Evolutionary conservation across 2,113 vertebrate genomes (phyloP).

Genomic region (Engystomops pustulosus): DNA sequence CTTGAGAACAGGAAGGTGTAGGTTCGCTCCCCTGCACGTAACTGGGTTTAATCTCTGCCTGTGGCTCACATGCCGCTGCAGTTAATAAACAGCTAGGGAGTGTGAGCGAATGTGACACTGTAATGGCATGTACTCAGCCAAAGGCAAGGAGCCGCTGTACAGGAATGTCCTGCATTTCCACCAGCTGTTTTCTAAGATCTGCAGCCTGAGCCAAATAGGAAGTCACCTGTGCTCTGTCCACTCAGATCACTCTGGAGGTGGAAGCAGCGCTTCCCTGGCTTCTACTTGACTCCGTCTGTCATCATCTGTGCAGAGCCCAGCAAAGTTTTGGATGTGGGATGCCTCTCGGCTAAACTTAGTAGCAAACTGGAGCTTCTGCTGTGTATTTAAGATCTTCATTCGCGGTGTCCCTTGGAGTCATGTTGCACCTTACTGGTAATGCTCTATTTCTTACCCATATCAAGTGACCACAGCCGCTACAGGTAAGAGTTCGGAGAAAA

Average conservation of each 20-base stretch:
- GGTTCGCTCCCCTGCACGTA: slow-evolving; percentile 1
- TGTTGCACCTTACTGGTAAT: slow-evolving; percentile 46
- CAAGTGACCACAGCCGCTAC: background rate
- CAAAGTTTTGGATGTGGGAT: slow-evolving; percentile 38
- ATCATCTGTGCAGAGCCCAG: slow-evolving; percentile 9
- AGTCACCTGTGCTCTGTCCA: slow-evolving; percentile 40
- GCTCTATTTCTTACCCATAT: slow-evolving; percentile 33
- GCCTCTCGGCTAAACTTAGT: slow-evolving; percentile 54
- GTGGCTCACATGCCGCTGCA: slow-evolving; percentile 33
- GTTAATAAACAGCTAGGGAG: slow-evolving; percentile 53
- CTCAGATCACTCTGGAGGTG: slow-evolving; percentile 13
- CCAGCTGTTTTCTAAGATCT: slow-evolving; percentile 21
- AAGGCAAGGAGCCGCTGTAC: slow-evolving; percentile 21
- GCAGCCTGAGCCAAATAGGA: slow-evolving; percentile 27
- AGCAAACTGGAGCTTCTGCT: slow-evolving; percentile 27
- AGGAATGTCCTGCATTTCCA: slow-evolving; percentile 53
- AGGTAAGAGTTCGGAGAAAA: slow-evolving; percentile 37
- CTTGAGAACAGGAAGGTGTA: slow-evolving; percentile 44
- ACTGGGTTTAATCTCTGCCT: slow-evolving; percentile 27
- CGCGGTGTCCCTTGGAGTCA: slow-evolving; percentile 40
- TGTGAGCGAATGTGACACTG: slow-evolving; percentile 39
- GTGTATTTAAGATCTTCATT: slow-evolving; percentile 46
- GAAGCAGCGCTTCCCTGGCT: background rate
- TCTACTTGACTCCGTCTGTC: slow-evolving; percentile 15
- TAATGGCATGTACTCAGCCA: slow-evolving; percentile 30